Percentiles rank a stretch among this genome's conserved stretches.
These are phyloP conservation scores for Linnaemya tessellans DNA, from an alignment of 2,888 invertebrate species.

Conservation along the genomic window DNA sequence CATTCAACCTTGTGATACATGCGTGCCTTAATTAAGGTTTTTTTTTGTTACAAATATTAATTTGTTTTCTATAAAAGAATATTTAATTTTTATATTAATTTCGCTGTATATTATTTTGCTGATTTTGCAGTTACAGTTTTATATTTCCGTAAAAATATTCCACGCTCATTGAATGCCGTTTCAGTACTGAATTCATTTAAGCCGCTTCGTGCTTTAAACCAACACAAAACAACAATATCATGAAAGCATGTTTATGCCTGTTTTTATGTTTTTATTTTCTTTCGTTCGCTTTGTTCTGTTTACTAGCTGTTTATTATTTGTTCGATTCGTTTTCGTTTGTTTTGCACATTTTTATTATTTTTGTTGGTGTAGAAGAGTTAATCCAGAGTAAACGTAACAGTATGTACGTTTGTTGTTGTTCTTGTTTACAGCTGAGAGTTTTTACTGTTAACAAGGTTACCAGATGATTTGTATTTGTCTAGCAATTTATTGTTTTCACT, in stretches of 20 bases:
- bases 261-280: slow-evolving; percentile 4
- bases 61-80: neutral
- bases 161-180: slow-evolving; percentile 80
- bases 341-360: slow-evolving; percentile 22
- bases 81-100: neutral
- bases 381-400: slow-evolving; percentile 30
- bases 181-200: slow-evolving; percentile 78
- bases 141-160: slow-evolving; percentile 72
- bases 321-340: slow-evolving; percentile 16
- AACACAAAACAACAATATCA: slow-evolving; percentile 27
- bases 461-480: neutral
- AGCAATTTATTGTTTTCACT: neutral
- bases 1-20: slow-evolving; percentile 20
- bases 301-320: slow-evolving; percentile 45
- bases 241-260: slow-evolving; percentile 53
- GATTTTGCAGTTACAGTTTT: slow-evolving; percentile 43
- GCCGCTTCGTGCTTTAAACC: slow-evolving; percentile 61
- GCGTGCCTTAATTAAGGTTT: slow-evolving; percentile 21
- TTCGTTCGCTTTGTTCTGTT: slow-evolving; percentile 25
- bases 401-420: neutral
- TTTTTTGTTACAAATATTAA: slow-evolving; percentile 11
- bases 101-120: neutral
- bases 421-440: neutral
- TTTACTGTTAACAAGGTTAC: slow-evolving; percentile 22
- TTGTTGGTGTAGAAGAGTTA: slow-evolving; percentile 26